Evolutionary conservation across 1,140 invertebrate genomes (phyloP).

Genomic region (Drosophila chauvacae): DNA sequence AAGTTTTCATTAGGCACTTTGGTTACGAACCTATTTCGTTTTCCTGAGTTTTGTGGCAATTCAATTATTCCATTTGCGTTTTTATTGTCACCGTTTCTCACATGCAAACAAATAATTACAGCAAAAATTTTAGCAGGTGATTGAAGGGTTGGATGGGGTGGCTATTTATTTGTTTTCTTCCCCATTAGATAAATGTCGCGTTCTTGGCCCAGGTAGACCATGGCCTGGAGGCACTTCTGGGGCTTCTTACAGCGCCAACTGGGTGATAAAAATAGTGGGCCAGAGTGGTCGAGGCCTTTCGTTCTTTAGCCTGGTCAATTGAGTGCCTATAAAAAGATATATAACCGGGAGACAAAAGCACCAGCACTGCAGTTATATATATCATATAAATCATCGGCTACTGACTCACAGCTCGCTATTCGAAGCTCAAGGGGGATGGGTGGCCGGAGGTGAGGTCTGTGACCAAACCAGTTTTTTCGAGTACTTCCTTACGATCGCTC

Average conservation of each 20-base stretch:
- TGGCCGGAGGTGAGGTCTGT: neutral
- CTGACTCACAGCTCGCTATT: slow-evolving; percentile 29
- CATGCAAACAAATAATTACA: slow-evolving; percentile 78
- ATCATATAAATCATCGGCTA: slow-evolving; percentile 27
- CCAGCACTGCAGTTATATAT: slow-evolving; percentile 37
- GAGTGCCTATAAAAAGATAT: slow-evolving; percentile 34
- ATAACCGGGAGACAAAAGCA: slow-evolving; percentile 17
- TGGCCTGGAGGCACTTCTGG: slow-evolving; percentile 45
- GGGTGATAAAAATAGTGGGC: slow-evolving; percentile 21
- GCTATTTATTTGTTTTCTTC: slow-evolving; percentile 13
- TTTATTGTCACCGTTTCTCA: slow-evolving; percentile 37
- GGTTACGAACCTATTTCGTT: slow-evolving; percentile 16
- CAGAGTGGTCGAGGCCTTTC: slow-evolving; percentile 22
- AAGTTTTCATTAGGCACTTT: slow-evolving; percentile 46
- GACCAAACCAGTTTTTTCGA: slow-evolving; percentile 34
- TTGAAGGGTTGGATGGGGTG: slow-evolving; percentile 37
- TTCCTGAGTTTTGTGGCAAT: slow-evolving; percentile 42
- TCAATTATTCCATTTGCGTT: slow-evolving; percentile 62
- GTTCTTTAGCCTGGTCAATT: slow-evolving; percentile 36
- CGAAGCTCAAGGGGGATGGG: neutral
- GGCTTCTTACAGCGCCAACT: slow-evolving; percentile 47
- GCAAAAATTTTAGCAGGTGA: slow-evolving; percentile 41
- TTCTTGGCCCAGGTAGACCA: slow-evolving; percentile 7
- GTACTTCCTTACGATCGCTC: slow-evolving; percentile 63
- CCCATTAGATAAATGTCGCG: slow-evolving; percentile 36